Base-by-base conservation (phyloP, 2,797 vertebrate genomes). In the Tokudaia tokunoshimensis region DNA sequence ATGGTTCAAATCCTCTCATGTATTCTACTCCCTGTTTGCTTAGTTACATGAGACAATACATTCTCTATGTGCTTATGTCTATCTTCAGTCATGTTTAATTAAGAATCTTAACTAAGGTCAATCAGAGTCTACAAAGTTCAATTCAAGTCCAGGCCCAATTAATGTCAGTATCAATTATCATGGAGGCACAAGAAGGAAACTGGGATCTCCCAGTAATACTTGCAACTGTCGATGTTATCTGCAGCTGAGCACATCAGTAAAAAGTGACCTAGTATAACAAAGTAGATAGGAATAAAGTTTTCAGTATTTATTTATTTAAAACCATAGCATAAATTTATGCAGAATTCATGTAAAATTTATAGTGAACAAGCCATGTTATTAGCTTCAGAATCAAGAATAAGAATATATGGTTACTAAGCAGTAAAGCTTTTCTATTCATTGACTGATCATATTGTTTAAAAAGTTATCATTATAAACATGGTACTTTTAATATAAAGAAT, bases 71-170 rank as follows among this genome's bases (percentile, higher is more conserved):
- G 55, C 15, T 59, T 85, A 74, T 61, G 67, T 52, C 20, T 74
- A 59, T 91, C 93, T 95, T 78, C 61, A 67, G 41, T 76, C 41
- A 37, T 75, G 34, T 89, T 94, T 91, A 86, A 92, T 93, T 94
- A 95, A 78, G 47, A 85, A 82, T 47, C 3, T 11, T 91, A 82
- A 92, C 63, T 37, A 57, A 31, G 34, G 72, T 89, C 92, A 81
- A 86, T 85, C 50, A 92, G n/a, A 67, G 41, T 55, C 47, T 87
- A 41, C 70, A 12, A 91, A 94, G 76, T 72, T 92, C 61, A 86
- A 59, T 15, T 87, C 31, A 83, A 76, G 63, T 59, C 78, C 44
- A 79, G 31, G 7, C 34, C 67, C 34, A 94, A 75, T 96, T 81
- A 82, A 24, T 41, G 75, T 82, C 47, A 50, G 13, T 61, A 55